Percentiles rank a stretch among this genome's conserved stretches.
These are phyloP conservation scores for Thymelicus lineola DNA, from an alignment of 2,888 invertebrate species.

Conservation along the genomic window DNA sequence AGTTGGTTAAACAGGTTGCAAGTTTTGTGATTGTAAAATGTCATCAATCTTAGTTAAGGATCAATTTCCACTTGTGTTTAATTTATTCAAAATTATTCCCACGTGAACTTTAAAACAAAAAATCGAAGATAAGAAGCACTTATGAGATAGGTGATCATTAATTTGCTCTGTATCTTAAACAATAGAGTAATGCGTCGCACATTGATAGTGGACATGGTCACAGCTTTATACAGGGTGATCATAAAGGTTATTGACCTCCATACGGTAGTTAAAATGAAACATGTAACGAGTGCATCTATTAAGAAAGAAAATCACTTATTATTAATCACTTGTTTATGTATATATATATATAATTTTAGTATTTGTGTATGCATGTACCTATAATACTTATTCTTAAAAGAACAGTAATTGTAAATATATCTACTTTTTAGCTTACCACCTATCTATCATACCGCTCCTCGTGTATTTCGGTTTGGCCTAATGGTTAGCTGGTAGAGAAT, in stretches of 20 bases:
- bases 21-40: background rate
- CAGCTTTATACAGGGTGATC: slow-evolving; percentile 58
- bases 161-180: slow-evolving; percentile 72
- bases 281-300: no score
- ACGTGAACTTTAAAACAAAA: slow-evolving; percentile 44
- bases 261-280: no score
- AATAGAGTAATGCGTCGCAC: slow-evolving; percentile 68
- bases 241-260: background rate
- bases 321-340: no score
- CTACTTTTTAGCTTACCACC: no score
- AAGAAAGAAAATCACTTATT: no score
- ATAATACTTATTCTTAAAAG: no score
- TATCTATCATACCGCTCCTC: no score
- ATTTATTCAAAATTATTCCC: slow-evolving; percentile 38
- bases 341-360: no score
- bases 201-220: slow-evolving; percentile 60
- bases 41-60: slow-evolving; percentile 3
- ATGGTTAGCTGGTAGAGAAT: no score
- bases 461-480: no score
- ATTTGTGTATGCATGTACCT: no score
- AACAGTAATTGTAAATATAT: no score
- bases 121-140: slow-evolving; percentile 49
- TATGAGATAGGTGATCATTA: slow-evolving; percentile 66
- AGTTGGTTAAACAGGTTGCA: background rate
- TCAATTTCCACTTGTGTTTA: slow-evolving; percentile 9